Evolutionary conservation across 1,140 invertebrate genomes (phyloP).

Genomic region (Drosophila baimaii): DNA sequence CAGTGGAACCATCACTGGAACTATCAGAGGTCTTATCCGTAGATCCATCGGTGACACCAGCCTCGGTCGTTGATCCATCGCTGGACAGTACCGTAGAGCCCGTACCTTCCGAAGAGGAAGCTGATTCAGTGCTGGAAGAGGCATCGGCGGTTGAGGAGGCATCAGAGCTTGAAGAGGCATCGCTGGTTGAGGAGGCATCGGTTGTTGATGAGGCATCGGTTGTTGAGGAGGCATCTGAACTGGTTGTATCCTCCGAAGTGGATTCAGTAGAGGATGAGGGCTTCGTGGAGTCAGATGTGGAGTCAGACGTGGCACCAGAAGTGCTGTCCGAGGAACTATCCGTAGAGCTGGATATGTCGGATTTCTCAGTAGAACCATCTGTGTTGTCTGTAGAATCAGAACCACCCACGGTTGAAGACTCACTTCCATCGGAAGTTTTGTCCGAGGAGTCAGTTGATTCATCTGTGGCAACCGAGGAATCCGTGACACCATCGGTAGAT

Average conservation of each 20-base stretch:
- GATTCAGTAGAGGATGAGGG: conserved; percentile 52
- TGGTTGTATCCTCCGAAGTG: conserved; percentile 52
- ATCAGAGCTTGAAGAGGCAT: conserved; percentile 17
- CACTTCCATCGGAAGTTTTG: conserved; percentile 37
- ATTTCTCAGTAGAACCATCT: conserved; percentile 18
- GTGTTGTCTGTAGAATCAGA: conserved; percentile 28
- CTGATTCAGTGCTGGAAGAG: conserved; percentile 14
- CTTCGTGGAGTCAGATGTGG: conserved; percentile 38
- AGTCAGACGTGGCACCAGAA: conserved; percentile 40
- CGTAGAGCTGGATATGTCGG: conserved; percentile 46
- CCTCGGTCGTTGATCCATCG: conserved; percentile 38
- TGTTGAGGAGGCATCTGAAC: conserved; percentile 46
- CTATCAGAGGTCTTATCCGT: conserved; percentile 18
- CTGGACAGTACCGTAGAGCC: conserved; percentile 18
- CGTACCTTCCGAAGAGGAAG: conserved; percentile 11
- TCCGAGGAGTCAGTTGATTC: conserved; percentile 47
- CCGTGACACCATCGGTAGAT: conserved; percentile 29
- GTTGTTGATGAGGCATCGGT: conserved; percentile 16
- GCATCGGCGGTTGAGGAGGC: conserved; percentile 16
- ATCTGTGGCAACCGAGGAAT: conserved; percentile 39
- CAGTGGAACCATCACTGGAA: conserved; percentile 8
- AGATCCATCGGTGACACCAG: conserved; percentile 11
- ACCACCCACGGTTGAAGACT: conserved; percentile 29
- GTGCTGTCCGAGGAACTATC: conserved; percentile 46
- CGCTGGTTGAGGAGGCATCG: conserved; percentile 20